Percentiles rank a stretch among this genome's conserved stretches.
phyloP scores from a whole-genome alignment of 2,888 invertebrate species.

The Melieria picta region DNA sequence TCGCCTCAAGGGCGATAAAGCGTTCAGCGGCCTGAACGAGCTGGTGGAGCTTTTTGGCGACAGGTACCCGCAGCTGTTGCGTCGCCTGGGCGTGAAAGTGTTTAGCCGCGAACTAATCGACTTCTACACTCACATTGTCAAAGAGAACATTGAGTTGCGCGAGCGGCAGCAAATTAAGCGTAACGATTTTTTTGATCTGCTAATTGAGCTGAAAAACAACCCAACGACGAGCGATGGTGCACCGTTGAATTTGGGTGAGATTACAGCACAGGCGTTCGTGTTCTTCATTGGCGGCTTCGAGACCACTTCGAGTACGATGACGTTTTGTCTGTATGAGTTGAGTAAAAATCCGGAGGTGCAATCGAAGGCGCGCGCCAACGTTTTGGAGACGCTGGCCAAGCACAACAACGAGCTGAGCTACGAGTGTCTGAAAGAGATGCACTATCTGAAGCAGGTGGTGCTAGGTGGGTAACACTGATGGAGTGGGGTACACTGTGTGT shows the following conservation, averaged over 20 bases:
- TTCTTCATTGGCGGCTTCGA: constrained; percentile 70
- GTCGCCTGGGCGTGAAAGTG: constrained; percentile 51
- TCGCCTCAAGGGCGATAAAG: constrained; percentile 50
- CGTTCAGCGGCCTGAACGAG: constrained; percentile 24
- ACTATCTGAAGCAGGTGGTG: constrained; percentile 49
- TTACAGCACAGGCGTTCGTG: constrained; percentile 69
- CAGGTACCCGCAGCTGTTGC: constrained; percentile 25
- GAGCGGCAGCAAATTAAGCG: constrained; percentile 44
- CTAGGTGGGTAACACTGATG: constrained; percentile 44
- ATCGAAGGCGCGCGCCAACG: constrained; percentile 47
- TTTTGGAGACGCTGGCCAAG: constrained; percentile 42
- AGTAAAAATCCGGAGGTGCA: constrained; percentile 50
- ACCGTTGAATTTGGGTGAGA: constrained; percentile 64
- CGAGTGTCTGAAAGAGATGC: constrained; percentile 49
- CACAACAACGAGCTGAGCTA: constrained; percentile 48
- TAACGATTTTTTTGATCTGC: constrained; percentile 53
- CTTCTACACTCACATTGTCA: constrained; percentile 47
- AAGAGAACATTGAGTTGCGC: constrained; percentile 44
- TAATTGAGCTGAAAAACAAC: constrained; percentile 49
- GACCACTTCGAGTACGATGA: constrained; percentile 67
- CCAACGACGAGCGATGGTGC: constrained; percentile 21
- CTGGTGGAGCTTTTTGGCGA: constrained; percentile 24
- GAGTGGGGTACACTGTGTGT: not conserved
- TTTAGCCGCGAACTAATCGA: constrained; percentile 41
- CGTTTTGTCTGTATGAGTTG: constrained; percentile 59